These are phyloP conservation scores for Athetis lepigone DNA, from an alignment of 2,888 invertebrate genomes.

Conservation along the genomic window DNA sequence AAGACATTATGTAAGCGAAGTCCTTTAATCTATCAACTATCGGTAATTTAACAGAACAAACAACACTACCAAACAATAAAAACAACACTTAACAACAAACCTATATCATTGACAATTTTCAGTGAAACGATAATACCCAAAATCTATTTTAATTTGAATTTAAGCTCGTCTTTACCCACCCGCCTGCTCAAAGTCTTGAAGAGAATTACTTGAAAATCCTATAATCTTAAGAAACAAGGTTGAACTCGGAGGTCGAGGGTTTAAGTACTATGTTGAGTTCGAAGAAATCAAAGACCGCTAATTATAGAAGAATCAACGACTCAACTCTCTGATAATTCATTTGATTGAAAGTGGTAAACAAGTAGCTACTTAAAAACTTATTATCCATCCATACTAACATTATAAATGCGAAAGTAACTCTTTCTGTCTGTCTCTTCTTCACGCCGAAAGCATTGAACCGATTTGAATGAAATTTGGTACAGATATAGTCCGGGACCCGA, in stretches of 20 bases:
- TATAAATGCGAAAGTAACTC: too few relatives aligned
- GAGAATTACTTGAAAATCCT: constrained; percentile 17
- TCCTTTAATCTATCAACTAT: too few relatives aligned
- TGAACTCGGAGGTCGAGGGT: constrained; percentile 8
- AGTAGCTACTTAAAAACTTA: too few relatives aligned
- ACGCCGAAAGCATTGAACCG: too few relatives aligned
- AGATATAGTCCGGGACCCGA: too few relatives aligned
- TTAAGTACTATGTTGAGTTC: background rate
- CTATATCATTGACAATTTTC: background rate
- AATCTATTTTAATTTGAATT: constrained; percentile 30
- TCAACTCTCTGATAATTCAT: background rate
- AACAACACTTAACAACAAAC: background rate
- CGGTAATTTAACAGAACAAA: background rate
- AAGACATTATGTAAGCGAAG: too few relatives aligned
- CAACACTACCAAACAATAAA: background rate
- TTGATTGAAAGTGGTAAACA: background rate
- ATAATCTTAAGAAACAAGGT: constrained; percentile 14
- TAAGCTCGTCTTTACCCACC: constrained; percentile 30
- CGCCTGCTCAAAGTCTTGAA: constrained; percentile 24
- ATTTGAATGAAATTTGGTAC: too few relatives aligned
- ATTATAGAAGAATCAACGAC: background rate
- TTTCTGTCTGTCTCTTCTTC: too few relatives aligned
- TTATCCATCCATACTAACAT: too few relatives aligned
- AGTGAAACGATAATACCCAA: background rate
- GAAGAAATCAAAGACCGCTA: background rate